A percentile compares a stretch with the other conserved stretches of the same genome.
Evolutionary conservation across 2,888 invertebrate genomes (phyloP).

Genomic region (Nipponacmea schrenckii): DNA sequence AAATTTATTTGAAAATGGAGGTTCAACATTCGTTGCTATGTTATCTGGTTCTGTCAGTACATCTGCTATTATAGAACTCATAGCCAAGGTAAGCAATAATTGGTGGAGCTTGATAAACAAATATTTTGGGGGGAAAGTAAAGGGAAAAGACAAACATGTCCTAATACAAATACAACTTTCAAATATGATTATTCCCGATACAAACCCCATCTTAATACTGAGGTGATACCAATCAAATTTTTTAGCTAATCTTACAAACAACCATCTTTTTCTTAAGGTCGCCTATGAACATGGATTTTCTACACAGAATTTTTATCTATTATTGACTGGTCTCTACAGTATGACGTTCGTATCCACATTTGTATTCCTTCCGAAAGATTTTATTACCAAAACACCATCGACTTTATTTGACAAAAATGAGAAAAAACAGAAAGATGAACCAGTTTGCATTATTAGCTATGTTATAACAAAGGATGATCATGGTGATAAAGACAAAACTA

Average conservation of each 20-base stretch:
- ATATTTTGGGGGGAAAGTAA: background rate
- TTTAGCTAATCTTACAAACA: too few species aligned
- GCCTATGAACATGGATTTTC: constrained; percentile 41
- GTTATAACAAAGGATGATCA: too few species aligned
- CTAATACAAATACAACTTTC: too few species aligned
- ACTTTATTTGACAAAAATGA: background rate
- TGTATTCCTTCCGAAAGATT: constrained; percentile 46
- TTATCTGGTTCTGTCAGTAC: constrained; percentile 51
- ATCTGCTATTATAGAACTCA: constrained; percentile 46
- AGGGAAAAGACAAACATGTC: background rate
- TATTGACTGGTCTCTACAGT: constrained; percentile 38
- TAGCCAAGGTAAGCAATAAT: constrained; percentile 43
- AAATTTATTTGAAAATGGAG: constrained; percentile 38
- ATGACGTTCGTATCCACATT: constrained; percentile 50
- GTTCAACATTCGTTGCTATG: constrained; percentile 46
- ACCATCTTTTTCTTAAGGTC: constrained; percentile 34
- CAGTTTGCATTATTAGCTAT: too few species aligned
- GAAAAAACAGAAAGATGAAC: background rate
- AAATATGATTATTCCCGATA: too few species aligned
- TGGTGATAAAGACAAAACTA: too few species aligned
- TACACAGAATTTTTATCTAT: constrained; percentile 40
- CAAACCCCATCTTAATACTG: too few species aligned
- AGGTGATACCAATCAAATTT: too few species aligned
- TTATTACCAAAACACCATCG: constrained; percentile 33
- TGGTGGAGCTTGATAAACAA: background rate